Percentiles rank a stretch among this genome's conserved stretches.
Conservation (phyloP, 1,140 invertebrate species). For the Scaptomyza pallida region DNA sequence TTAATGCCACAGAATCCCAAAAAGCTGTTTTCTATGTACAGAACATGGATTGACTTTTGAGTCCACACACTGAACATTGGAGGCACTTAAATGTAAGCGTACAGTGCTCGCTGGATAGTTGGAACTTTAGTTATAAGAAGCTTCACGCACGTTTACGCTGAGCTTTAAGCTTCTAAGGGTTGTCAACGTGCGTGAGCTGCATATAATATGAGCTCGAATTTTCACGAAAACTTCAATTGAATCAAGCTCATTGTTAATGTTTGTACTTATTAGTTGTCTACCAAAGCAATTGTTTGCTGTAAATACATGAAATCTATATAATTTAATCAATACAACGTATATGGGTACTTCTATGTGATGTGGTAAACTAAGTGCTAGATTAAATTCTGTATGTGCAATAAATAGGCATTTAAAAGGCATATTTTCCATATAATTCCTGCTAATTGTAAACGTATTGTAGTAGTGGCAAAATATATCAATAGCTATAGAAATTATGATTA, state of each 20-base stretch:
- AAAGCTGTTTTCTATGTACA: background rate
- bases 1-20: background rate
- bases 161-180: background rate
- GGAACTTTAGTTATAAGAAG: background rate
- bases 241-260: background rate
- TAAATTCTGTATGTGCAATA: conserved; percentile 12
- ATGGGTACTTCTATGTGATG: conserved; percentile 43
- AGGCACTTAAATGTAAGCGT: background rate
- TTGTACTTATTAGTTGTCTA: background rate
- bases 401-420: conserved; percentile 7
- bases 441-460: conserved; percentile 20
- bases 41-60: background rate
- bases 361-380: conserved; percentile 37
- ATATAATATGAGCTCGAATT: background rate
- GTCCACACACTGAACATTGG: background rate
- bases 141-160: no score
- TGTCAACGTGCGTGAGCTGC: background rate
- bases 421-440: conserved; percentile 13
- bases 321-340: conserved; percentile 16
- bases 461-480: conserved; percentile 41
- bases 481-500: conserved; percentile 18
- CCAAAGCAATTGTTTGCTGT: conserved; percentile 22
- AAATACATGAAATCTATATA: conserved; percentile 13
- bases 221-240: background rate
- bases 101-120: background rate